These are phyloP conservation scores for Burhinus oedicnemus DNA, from an alignment of 2,113 vertebrate genomes.

Conservation along the genomic window DNA sequence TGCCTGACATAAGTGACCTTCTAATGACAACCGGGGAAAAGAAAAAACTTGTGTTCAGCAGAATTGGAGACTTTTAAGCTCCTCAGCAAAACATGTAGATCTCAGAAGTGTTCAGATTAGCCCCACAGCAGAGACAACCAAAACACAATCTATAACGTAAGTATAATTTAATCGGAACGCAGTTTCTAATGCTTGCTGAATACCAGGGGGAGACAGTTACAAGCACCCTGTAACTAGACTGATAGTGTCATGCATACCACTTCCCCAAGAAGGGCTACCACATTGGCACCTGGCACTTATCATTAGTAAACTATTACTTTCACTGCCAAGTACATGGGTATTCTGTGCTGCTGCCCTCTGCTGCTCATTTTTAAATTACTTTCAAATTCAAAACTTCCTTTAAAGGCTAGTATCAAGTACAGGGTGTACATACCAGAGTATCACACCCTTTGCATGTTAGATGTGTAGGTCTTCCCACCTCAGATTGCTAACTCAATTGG, in stretches of 20 bases:
- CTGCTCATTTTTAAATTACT: background rate
- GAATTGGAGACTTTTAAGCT: background rate
- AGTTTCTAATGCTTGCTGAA: background rate
- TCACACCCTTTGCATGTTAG: background rate
- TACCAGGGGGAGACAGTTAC: background rate
- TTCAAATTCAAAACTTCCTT: background rate
- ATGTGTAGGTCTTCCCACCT: background rate
- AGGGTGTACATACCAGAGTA: background rate
- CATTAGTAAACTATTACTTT: background rate
- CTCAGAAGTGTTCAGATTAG: background rate
- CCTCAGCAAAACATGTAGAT: background rate
- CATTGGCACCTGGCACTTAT: background rate
- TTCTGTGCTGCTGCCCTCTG: slow-evolving; percentile 7
- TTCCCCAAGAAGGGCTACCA: background rate
- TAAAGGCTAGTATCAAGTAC: background rate
- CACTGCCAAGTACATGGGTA: rapidly evolving
- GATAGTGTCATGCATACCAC: rapidly evolving
- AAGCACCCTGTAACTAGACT: background rate
- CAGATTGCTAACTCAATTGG: background rate
- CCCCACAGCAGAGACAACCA: background rate
- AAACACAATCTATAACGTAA: rapidly evolving
- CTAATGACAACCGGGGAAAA: background rate
- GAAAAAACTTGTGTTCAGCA: background rate
- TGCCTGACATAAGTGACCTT: background rate
- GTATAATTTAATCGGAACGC: background rate